A percentile compares a stretch with the other conserved stretches of the same genome.
phyloP scores from a whole-genome alignment of 2,797 vertebrate species.

The Nyctalus aviator region DNA sequence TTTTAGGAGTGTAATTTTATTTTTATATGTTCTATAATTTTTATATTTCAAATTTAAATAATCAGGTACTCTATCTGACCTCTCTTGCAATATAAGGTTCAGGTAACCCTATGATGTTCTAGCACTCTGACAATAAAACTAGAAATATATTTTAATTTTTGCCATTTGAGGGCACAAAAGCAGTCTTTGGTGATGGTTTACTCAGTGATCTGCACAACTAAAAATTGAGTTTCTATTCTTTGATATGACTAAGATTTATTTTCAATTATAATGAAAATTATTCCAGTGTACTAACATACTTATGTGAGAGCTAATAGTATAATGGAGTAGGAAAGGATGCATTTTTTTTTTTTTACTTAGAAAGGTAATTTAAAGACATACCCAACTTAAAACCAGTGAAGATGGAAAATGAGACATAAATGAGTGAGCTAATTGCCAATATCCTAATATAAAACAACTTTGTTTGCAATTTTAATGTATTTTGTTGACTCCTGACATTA shows the following conservation, averaged over 20 bases:
- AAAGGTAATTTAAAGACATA: slow-evolving; percentile 70
- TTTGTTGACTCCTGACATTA: slow-evolving; percentile 66
- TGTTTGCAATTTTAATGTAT: slow-evolving; percentile 68
- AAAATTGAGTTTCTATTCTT: slow-evolving; percentile 42
- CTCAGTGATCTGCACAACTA: slow-evolving; percentile 11
- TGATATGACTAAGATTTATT: slow-evolving; percentile 56
- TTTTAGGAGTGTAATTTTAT: neutral
- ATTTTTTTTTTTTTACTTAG: slow-evolving; percentile 56
- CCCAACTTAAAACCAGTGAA: slow-evolving; percentile 48
- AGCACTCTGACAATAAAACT: neutral
- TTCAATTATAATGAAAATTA: slow-evolving; percentile 66
- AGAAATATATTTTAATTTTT: slow-evolving; percentile 53
- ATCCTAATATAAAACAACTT: slow-evolving; percentile 72
- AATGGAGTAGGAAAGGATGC: neutral
- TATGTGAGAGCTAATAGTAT: slow-evolving; percentile 27
- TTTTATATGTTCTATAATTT: neutral
- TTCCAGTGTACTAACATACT: slow-evolving; percentile 58
- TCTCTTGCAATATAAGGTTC: neutral
- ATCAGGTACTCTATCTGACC: neutral
- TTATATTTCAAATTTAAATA: slow-evolving; percentile 34
- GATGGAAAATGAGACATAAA: slow-evolving; percentile 71
- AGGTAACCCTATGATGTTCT: neutral
- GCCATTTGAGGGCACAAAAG: neutral
- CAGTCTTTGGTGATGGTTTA: neutral
- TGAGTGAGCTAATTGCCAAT: slow-evolving; percentile 68